Evolutionary conservation across 2,113 vertebrate genomes (phyloP).

Genomic region (Climacteris rufus): DNA sequence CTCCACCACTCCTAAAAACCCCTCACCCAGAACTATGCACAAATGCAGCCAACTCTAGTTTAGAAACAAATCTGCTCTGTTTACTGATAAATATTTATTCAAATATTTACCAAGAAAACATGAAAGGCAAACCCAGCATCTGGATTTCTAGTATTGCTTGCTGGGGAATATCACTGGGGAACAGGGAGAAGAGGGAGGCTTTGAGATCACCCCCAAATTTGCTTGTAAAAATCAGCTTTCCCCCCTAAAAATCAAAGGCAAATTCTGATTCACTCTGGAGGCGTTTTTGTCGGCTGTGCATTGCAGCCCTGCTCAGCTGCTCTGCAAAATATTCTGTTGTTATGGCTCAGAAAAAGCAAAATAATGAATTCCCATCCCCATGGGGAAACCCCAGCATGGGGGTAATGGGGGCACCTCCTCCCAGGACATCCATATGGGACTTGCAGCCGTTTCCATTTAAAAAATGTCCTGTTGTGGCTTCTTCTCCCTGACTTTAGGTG

Average conservation of each 20-base stretch:
- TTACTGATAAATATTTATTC: conserved; percentile 51
- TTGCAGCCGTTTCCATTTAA: not conserved
- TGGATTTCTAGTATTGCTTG: not conserved
- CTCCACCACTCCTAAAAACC: not conserved
- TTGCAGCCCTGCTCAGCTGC: not conserved
- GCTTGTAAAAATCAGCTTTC: not conserved
- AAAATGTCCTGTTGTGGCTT: not conserved
- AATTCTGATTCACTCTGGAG: not conserved
- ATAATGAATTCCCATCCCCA: not conserved
- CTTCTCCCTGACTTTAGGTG: not conserved
- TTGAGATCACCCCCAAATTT: not conserved
- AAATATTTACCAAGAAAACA: conserved; percentile 9
- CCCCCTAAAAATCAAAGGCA: not conserved
- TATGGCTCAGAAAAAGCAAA: not conserved
- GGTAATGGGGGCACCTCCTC: not conserved
- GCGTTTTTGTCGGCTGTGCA: fast-evolving
- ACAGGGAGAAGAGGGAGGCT: not conserved
- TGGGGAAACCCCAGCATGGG: not conserved
- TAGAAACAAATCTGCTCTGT: not conserved
- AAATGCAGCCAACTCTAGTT: not conserved
- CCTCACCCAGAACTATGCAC: not conserved
- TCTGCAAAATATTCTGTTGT: not conserved
- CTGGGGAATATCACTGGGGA: not conserved
- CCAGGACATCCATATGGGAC: fast-evolving
- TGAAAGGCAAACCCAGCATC: conserved; percentile 16